Conservation (phyloP, 2,113 vertebrate genomes). For the Ailurus styani region DNA sequence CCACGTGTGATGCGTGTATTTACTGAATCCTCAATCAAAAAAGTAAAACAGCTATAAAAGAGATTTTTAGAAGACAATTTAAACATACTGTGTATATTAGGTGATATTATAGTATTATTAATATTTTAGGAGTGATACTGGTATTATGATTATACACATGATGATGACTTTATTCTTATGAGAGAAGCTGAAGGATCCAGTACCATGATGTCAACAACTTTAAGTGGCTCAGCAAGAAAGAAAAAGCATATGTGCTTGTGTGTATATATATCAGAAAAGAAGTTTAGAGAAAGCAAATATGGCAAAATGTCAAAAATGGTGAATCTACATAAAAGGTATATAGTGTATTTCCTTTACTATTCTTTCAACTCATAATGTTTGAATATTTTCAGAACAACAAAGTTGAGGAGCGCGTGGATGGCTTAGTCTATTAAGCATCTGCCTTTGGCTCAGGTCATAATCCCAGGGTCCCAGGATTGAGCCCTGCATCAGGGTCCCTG, state of each 20-base stretch:
- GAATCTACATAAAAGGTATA: background rate
- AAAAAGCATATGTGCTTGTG: background rate
- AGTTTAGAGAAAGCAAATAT: background rate
- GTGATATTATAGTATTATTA: background rate
- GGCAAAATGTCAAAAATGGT: background rate
- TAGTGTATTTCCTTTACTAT: background rate
- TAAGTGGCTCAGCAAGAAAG: background rate
- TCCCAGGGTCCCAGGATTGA: no score
- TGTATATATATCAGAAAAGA: background rate
- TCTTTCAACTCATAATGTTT: background rate
- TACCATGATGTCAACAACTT: background rate
- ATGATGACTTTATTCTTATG: background rate
- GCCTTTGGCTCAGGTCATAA: no score
- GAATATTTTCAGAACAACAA: conserved; percentile 22
- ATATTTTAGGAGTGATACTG: background rate
- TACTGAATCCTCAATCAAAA: background rate
- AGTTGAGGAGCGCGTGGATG: background rate
- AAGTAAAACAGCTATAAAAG: background rate
- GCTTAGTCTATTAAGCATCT: no score
- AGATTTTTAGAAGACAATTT: background rate
- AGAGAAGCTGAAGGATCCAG: background rate
- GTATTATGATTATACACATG: background rate
- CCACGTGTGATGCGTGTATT: background rate
- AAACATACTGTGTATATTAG: background rate
- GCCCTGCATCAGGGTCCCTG: no score